A percentile compares a stretch with the other conserved stretches of the same genome.
These are phyloP conservation scores for Talpa occidentalis DNA, from an alignment of 2,113 vertebrate genomes.

Conservation along the genomic window DNA sequence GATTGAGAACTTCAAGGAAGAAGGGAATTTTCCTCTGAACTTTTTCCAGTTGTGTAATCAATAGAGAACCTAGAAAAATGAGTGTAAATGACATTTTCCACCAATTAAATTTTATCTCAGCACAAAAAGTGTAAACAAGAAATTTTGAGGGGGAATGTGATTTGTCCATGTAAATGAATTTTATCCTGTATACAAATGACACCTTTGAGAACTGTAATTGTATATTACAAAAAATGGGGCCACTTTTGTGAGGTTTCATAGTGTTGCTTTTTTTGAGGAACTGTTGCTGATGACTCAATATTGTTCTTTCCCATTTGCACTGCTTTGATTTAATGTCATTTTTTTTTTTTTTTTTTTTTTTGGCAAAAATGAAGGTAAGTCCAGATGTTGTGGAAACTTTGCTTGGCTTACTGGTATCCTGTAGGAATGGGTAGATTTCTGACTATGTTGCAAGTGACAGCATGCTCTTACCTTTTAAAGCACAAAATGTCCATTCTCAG, in stretches of 20 bases:
- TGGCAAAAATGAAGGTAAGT: neutral
- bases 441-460: neutral
- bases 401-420: neutral
- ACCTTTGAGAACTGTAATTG: neutral
- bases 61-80: neutral
- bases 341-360: neutral
- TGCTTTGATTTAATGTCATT: neutral
- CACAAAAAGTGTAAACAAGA: neutral
- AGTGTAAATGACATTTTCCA: neutral
- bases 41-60: neutral
- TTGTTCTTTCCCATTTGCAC: neutral
- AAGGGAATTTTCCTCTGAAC: neutral
- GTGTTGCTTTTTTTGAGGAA: neutral
- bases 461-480: neutral
- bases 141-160: neutral
- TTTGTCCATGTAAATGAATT: neutral
- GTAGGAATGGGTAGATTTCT: neutral
- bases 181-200: neutral
- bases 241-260: too few species aligned
- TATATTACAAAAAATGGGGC: neutral
- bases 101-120: constrained; percentile 25
- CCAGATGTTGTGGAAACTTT: neutral
- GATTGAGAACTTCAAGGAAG: neutral
- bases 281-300: neutral
- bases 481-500: neutral